Evolutionary conservation across 1,140 invertebrate genomes (phyloP).

Genomic region (Drosophila mauritiana): DNA sequence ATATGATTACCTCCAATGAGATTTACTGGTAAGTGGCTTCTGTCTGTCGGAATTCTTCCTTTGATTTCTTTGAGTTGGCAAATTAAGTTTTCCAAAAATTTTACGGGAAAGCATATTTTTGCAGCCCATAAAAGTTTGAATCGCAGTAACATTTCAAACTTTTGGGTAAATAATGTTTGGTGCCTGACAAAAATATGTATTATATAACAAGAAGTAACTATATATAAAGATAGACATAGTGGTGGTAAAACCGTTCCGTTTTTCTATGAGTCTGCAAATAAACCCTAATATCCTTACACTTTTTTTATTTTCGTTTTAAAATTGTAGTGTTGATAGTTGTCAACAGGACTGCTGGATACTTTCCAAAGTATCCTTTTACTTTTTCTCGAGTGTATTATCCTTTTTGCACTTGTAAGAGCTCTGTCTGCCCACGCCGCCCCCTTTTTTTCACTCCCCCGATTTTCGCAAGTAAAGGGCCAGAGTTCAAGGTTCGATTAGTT

Average conservation of each 20-base stretch:
- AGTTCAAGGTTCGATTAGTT: constrained; percentile 60
- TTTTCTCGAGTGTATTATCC: constrained; percentile 36
- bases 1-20: constrained; percentile 84
- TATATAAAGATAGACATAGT: no score
- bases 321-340: no score
- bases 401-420: constrained; percentile 47
- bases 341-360: no score
- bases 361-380: no score
- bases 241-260: no score
- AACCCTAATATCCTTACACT: no score
- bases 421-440: constrained; percentile 20
- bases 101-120: constrained; percentile 2
- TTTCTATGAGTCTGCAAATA: no score
- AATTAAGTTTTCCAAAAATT: constrained; percentile 5
- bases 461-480: constrained; percentile 13
- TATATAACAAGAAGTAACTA: no score
- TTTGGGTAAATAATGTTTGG: no score
- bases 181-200: no score
- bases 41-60: constrained; percentile 23
- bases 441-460: not conserved
- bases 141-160: not conserved
- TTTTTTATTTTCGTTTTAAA: no score
- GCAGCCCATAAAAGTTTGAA: constrained; percentile 18
- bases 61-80: not conserved
- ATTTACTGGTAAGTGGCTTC: constrained; percentile 79